These are phyloP conservation scores for Phainopepla nitens DNA, from an alignment of 2,113 vertebrate species.

Conservation along the genomic window DNA sequence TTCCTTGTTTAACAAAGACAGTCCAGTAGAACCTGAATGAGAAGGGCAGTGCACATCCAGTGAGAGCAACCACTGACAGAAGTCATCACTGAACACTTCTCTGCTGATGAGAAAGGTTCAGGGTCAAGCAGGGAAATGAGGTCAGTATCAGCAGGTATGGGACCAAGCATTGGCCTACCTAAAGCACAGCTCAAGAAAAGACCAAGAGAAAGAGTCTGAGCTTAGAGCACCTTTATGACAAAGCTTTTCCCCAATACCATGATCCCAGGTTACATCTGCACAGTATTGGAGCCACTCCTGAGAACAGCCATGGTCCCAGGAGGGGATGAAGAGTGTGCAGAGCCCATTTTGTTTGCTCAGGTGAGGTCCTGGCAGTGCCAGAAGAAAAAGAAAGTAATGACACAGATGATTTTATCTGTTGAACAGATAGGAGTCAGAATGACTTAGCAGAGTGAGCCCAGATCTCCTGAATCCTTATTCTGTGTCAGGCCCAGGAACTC, in stretches of 20 bases:
- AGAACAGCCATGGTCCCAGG: background rate
- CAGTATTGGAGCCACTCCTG: background rate
- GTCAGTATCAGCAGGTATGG: background rate
- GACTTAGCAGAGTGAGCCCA: background rate
- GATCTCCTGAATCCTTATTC: background rate
- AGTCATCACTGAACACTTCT: background rate
- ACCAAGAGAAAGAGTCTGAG: background rate
- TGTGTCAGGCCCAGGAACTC: background rate
- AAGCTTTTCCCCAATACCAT: background rate
- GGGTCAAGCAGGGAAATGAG: background rate
- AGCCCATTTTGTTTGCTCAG: background rate
- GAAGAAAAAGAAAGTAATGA: background rate
- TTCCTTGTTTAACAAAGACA: background rate
- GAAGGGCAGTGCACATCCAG: background rate
- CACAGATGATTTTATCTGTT: accelerated
- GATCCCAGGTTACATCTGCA: background rate
- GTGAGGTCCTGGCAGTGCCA: background rate
- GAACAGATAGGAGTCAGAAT: background rate
- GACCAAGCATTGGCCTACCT: background rate
- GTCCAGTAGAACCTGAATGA: background rate
- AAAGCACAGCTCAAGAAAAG: background rate
- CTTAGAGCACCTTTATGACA: background rate
- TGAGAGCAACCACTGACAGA: background rate
- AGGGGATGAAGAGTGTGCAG: background rate
- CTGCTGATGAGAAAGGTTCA: background rate